Evolutionary conservation across 2,888 invertebrate species (phyloP).

Genomic region (Mermis nigrescens): DNA sequence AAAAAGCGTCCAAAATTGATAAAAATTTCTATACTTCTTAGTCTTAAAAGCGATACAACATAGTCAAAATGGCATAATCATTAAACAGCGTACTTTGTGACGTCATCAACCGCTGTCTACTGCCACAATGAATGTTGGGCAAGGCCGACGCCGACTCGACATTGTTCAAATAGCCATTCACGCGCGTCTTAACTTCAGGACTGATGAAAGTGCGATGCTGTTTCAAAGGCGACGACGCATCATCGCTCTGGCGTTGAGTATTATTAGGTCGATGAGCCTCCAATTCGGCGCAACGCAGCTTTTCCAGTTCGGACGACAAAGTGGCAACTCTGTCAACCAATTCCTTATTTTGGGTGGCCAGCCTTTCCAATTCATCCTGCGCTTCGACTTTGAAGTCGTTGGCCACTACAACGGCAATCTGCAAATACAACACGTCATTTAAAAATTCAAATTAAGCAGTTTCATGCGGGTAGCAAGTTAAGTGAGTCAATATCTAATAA

Average conservation of each 20-base stretch:
- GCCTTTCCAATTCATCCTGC: constrained; percentile 51
- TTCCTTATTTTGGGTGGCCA: constrained; percentile 59
- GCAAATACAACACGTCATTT: constrained; percentile 44
- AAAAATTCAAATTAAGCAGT: too few species aligned
- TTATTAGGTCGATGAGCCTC: too few species aligned
- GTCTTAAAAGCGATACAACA: too few species aligned
- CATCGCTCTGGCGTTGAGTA: too few species aligned
- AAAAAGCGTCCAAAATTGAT: too few species aligned
- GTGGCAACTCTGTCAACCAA: constrained; percentile 55
- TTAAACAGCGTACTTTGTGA: too few species aligned
- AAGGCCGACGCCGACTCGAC: neutral
- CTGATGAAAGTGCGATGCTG: neutral
- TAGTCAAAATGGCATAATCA: too few species aligned
- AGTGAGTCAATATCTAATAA: too few species aligned
- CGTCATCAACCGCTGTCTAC: too few species aligned
- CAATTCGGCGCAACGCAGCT: constrained; percentile 28
- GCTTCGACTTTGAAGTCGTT: constrained; percentile 92
- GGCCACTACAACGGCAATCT: constrained; percentile 63
- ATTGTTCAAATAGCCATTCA: neutral
- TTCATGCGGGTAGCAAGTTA: too few species aligned
- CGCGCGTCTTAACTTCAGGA: neutral
- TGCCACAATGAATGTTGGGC: too few species aligned
- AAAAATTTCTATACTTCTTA: too few species aligned
- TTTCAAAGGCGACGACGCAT: neutral
- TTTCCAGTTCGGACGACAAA: constrained; percentile 59